Percentiles rank a stretch among this genome's conserved stretches.
Evolutionary conservation across 2,797 vertebrate species (phyloP).

Genomic region (Gadopsis bispinosus): DNA sequence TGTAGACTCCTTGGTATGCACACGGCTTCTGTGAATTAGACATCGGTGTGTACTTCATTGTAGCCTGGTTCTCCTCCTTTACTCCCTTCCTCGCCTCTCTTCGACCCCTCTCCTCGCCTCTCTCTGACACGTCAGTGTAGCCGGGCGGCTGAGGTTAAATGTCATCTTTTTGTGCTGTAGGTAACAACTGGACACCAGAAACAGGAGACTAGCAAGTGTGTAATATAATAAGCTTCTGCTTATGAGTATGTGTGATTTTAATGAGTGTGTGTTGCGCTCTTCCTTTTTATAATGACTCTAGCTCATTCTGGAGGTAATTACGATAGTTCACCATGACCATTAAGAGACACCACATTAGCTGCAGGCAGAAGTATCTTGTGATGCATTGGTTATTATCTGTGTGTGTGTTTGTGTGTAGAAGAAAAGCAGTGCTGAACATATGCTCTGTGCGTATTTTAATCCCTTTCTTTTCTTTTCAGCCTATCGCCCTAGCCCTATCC

Average conservation of each 20-base stretch:
- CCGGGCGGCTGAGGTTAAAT: conserved; percentile 30
- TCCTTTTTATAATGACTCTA: conserved; percentile 70
- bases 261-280: conserved; percentile 68
- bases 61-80: conserved; percentile 18
- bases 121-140: conserved; percentile 1
- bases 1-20: conserved; percentile 31
- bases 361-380: conserved; percentile 75
- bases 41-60: neutral
- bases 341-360: conserved; percentile 77
- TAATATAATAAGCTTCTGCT: conserved; percentile 64
- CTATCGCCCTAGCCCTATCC: neutral
- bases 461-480: conserved; percentile 8
- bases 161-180: conserved; percentile 52
- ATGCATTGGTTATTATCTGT: conserved; percentile 64
- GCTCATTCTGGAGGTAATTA: conserved; percentile 78
- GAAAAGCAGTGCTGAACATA: conserved; percentile 36
- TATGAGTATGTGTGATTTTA: conserved; percentile 75
- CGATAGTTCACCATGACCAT: conserved; percentile 74
- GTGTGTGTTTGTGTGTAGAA: conserved; percentile 40
- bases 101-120: neutral
- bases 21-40: conserved; percentile 17
- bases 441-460: conserved; percentile 32
- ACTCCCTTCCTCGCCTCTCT: conserved; percentile 16
- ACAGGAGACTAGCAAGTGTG: conserved; percentile 40
- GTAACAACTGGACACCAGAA: conserved; percentile 41